Evolutionary conservation across 2,113 vertebrate genomes (phyloP).

Genomic region (Antechinus stuartii): DNA sequence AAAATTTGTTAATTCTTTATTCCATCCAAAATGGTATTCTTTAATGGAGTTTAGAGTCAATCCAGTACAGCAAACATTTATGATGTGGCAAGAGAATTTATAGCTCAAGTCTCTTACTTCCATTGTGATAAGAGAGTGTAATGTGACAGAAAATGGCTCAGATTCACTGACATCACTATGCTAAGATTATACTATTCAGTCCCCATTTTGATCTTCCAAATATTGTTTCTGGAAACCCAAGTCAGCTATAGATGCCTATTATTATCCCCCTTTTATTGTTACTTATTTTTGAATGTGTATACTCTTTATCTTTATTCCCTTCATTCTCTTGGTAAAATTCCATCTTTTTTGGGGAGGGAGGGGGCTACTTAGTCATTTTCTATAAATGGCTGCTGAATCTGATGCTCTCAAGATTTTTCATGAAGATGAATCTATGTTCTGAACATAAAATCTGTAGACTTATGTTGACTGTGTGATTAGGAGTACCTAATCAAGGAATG

Average conservation of each 20-base stretch:
- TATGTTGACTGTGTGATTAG: neutral
- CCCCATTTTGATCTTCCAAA: neutral
- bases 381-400: neutral
- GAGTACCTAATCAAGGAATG: neutral
- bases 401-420: neutral
- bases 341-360: neutral
- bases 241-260: neutral
- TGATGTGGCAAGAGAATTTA: neutral
- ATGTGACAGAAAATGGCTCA: neutral
- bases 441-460: neutral
- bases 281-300: neutral
- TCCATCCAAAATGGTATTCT: neutral
- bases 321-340: neutral
- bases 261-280: neutral
- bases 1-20: neutral
- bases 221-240: neutral
- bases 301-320: neutral
- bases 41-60: neutral
- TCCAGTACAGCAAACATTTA: neutral
- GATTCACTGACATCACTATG: neutral
- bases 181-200: neutral
- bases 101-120: neutral
- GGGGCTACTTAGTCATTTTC: neutral
- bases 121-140: neutral
- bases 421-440: neutral